Evolutionary conservation across 2,113 vertebrate species (phyloP).

Genomic region (Alethe diademata): DNA sequence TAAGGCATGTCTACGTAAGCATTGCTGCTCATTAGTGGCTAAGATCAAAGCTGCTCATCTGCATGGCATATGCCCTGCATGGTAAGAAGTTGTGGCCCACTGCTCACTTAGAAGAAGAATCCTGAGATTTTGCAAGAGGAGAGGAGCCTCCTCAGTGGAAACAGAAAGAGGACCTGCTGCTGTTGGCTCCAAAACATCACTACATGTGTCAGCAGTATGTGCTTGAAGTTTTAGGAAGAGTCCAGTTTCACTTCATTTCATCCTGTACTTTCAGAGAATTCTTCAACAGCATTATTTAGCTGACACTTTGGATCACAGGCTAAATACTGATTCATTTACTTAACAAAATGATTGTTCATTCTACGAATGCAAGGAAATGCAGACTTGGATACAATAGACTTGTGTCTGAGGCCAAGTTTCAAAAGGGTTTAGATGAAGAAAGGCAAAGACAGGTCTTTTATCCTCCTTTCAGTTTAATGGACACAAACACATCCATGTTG

Average conservation of each 20-base stretch:
- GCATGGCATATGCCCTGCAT: not conserved
- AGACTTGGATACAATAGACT: not conserved
- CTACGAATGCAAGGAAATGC: not conserved
- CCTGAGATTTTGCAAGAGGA: not conserved
- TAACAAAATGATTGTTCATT: not conserved
- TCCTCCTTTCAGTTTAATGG: not conserved
- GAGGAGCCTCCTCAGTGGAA: not conserved
- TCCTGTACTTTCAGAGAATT: not conserved
- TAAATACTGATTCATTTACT: not conserved
- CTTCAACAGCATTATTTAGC: not conserved
- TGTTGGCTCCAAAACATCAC: not conserved
- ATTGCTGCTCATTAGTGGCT: not conserved
- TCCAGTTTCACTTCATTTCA: not conserved
- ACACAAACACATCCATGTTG: not conserved
- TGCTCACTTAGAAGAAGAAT: not conserved
- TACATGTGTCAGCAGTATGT: accelerated
- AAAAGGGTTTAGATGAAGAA: not conserved
- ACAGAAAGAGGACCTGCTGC: not conserved
- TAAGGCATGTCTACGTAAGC: accelerated
- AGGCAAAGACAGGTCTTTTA: not conserved
- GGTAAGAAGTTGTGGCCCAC: not conserved
- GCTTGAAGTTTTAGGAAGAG: not conserved
- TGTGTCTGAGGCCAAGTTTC: not conserved
- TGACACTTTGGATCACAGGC: not conserved
- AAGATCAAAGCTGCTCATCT: not conserved